Conservation (phyloP, 1,140 invertebrate species). For the Drosophila sp. region DNA sequence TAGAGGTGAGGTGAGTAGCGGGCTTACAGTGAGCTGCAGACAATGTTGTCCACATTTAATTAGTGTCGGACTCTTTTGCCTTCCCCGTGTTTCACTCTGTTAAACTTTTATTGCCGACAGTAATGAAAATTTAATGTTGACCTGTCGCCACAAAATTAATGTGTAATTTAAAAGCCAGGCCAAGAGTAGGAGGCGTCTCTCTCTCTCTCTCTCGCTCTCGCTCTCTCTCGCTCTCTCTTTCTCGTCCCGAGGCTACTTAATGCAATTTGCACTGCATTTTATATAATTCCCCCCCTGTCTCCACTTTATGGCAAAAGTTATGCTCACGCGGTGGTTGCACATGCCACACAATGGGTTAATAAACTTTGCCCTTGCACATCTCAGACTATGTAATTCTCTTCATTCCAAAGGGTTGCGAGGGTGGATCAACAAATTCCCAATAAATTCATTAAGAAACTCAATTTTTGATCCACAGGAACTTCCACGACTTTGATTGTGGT, state of each 20-base stretch:
- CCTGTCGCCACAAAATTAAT: slow-evolving; percentile 23
- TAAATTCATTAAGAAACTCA: no score
- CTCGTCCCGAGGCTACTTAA: slow-evolving; percentile 29
- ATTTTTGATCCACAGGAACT: no score
- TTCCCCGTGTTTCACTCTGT: background rate
- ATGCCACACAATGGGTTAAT: slow-evolving; percentile 49
- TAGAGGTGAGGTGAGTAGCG: no score
- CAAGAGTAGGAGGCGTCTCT: background rate
- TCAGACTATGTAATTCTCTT: slow-evolving; percentile 28
- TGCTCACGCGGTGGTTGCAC: slow-evolving; percentile 16
- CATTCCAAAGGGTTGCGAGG: slow-evolving; percentile 15
- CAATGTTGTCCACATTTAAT: slow-evolving; percentile 42
- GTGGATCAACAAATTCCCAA: background rate
- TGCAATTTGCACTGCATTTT: slow-evolving; percentile 45
- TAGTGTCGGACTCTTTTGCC: slow-evolving; percentile 31
- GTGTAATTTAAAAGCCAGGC: background rate
- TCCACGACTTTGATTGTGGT: no score
- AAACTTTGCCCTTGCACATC: slow-evolving; percentile 50
- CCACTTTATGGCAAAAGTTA: background rate
- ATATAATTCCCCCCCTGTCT: background rate
- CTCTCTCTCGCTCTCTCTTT: no score
- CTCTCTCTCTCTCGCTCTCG: no score
- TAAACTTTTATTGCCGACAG: slow-evolving; percentile 24
- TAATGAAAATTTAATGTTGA: slow-evolving; percentile 50
- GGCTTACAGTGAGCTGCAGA: background rate